Evolutionary conservation across 2,797 vertebrate genomes (phyloP).

Genomic region (Chelon labrosus): DNA sequence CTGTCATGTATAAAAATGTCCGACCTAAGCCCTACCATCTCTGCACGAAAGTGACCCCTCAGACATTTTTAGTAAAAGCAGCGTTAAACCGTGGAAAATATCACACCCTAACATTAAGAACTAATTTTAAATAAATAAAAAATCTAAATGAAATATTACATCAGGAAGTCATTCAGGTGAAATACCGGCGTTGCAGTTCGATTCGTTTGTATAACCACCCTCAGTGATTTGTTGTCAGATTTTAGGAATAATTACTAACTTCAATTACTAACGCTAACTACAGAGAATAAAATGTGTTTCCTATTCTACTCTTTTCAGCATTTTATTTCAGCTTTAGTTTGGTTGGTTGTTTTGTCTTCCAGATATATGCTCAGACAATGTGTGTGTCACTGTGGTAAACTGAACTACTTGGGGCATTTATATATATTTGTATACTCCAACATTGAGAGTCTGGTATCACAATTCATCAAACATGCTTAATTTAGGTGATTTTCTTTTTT

Average conservation of each 20-base stretch:
- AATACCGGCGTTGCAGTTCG: slow-evolving; percentile 3
- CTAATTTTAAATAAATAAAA: too few species aligned
- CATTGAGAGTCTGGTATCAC: not conserved
- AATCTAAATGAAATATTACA: not conserved
- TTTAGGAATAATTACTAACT: not conserved
- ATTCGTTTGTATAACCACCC: not conserved
- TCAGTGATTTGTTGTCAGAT: not conserved
- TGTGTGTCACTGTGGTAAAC: slow-evolving; percentile 6
- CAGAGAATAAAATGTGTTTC: not conserved
- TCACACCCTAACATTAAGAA: too few species aligned
- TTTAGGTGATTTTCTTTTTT: too few species aligned
- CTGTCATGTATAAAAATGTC: too few species aligned
- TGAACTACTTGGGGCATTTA: slow-evolving; percentile 15
- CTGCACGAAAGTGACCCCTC: too few species aligned
- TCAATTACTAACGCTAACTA: not conserved
- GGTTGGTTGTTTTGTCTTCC: not conserved
- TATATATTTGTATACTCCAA: not conserved
- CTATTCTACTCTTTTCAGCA: not conserved
- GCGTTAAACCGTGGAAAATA: too few species aligned
- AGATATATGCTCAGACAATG: slow-evolving; percentile 49
- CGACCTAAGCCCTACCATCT: too few species aligned
- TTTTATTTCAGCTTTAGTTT: not conserved
- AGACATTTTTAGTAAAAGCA: too few species aligned
- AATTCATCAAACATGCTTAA: not conserved
- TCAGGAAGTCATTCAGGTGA: not conserved